A percentile compares a stretch with the other conserved stretches of the same genome.
These are phyloP conservation scores for Drosophila melanica DNA, from an alignment of 1,140 invertebrate species.

Conservation along the genomic window DNA sequence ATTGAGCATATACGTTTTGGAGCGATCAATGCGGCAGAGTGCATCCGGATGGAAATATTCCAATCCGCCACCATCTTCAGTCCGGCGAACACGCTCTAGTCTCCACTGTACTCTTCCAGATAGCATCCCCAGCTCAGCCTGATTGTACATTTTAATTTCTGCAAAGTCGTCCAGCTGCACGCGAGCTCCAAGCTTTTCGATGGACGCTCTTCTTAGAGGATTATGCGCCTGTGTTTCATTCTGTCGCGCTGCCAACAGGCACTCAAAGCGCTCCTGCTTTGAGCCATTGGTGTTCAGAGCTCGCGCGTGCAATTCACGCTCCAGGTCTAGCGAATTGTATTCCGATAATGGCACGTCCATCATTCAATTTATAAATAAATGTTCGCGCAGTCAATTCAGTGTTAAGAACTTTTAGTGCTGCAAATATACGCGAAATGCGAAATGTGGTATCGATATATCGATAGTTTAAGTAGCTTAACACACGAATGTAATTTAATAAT, in stretches of 20 bases:
- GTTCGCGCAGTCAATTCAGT: slow-evolving; percentile 2
- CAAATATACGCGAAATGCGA: background rate
- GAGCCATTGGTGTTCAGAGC: slow-evolving; percentile 10
- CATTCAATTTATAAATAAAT: slow-evolving; percentile 24
- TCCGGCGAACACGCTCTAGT: slow-evolving; percentile 23
- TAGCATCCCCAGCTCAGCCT: slow-evolving; percentile 10
- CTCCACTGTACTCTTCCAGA: slow-evolving; percentile 18
- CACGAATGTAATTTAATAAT: background rate
- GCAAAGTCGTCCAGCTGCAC: slow-evolving; percentile 34
- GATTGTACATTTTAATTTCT: slow-evolving; percentile 10
- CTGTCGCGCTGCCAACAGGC: slow-evolving; percentile 20
- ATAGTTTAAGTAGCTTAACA: background rate
- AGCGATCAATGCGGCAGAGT: slow-evolving; percentile 5
- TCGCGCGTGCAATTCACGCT: slow-evolving; percentile 28
- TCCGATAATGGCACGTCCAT: slow-evolving; percentile 37
- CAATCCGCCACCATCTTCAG: slow-evolving; percentile 22
- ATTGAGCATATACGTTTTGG: slow-evolving; percentile 34
- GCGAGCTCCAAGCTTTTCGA: slow-evolving; percentile 23
- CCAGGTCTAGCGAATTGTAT: slow-evolving; percentile 32
- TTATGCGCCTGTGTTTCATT: background rate
- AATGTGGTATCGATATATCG: slow-evolving; percentile 31
- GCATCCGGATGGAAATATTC: slow-evolving; percentile 34
- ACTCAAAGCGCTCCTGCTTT: slow-evolving; percentile 31
- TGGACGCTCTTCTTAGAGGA: background rate
- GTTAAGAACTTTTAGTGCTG: slow-evolving; percentile 8